Evolutionary conservation across 1,140 invertebrate genomes (phyloP).

Genomic region (Luehdorfia chinensis): DNA sequence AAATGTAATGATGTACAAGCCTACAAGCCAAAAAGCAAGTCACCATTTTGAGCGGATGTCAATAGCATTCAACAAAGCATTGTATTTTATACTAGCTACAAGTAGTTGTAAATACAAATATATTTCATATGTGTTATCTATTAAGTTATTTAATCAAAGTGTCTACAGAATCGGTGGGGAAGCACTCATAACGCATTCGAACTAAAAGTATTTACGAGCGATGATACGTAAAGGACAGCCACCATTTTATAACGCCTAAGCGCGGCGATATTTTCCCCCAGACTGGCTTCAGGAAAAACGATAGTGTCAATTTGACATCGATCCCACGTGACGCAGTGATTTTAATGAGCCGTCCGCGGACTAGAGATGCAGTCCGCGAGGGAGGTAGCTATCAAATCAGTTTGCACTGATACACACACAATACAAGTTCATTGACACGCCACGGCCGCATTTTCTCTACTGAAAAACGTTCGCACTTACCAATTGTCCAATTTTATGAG

Average conservation of each 20-base stretch:
- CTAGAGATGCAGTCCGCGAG: constrained; percentile 78
- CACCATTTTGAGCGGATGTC: constrained; percentile 80
- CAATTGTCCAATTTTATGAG: constrained; percentile 95
- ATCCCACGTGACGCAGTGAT: constrained; percentile 81
- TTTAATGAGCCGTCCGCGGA: constrained; percentile 80
- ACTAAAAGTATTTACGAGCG: constrained; percentile 61
- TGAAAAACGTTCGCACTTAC: constrained; percentile 82
- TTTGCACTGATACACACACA: constrained; percentile 78
- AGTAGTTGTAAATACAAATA: constrained; percentile 43
- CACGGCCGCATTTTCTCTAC: constrained; percentile 76
- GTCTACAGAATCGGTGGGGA: constrained; percentile 29
- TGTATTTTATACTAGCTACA: constrained; percentile 46
- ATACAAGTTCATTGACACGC: constrained; percentile 79
- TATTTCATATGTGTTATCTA: constrained; percentile 34
- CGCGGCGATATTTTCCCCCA: constrained; percentile 70
- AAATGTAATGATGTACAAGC: too few species aligned
- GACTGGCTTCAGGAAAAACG: constrained; percentile 75
- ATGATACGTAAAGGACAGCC: constrained; percentile 67
- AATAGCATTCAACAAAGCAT: constrained; percentile 70
- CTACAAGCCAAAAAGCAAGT: constrained; percentile 67
- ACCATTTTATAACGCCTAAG: constrained; percentile 77
- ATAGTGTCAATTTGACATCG: constrained; percentile 79
- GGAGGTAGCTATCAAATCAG: constrained; percentile 79
- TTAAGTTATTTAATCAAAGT: constrained; percentile 37
- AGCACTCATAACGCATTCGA: constrained; percentile 31